phyloP scores from a whole-genome alignment of 2,888 invertebrate species.

The Diarsia brunnea region DNA sequence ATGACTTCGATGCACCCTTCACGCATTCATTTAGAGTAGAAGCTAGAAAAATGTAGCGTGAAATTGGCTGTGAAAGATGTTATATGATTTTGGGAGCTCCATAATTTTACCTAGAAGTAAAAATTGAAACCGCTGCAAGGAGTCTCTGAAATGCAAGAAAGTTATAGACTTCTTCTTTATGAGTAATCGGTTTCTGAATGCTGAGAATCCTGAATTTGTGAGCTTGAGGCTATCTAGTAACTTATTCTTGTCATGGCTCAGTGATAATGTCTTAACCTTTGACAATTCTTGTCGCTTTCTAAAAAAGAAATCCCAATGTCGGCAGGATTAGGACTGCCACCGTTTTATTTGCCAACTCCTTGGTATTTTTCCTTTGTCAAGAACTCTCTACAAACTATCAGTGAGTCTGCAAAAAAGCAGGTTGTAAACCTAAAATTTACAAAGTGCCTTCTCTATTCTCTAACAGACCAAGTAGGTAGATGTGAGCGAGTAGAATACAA shows the following conservation, averaged over 20 bases:
- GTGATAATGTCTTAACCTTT: neutral
- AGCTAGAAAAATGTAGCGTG: constrained; percentile 53
- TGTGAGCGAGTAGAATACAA: neutral
- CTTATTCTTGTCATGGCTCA: neutral
- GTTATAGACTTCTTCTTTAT: too few relatives aligned
- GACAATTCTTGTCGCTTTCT: neutral
- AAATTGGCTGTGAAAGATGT: constrained; percentile 28
- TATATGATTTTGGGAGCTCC: neutral
- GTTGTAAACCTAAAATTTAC: neutral
- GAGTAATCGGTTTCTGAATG: neutral
- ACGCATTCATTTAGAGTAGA: constrained; percentile 51
- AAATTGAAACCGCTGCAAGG: neutral
- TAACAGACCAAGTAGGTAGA: neutral
- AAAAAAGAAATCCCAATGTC: neutral
- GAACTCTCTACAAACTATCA: neutral
- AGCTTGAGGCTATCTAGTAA: neutral
- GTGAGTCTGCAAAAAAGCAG: neutral
- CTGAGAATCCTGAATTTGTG: neutral
- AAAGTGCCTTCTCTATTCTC: neutral
- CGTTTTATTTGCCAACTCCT: neutral
- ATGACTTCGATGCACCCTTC: constrained; percentile 69
- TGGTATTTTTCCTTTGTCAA: neutral
- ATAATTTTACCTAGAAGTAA: neutral
- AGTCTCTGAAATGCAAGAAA: neutral
- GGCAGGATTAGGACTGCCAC: neutral